Evolutionary conservation across 1,140 invertebrate genomes (phyloP).

Genomic region (Drosophila rufa): DNA sequence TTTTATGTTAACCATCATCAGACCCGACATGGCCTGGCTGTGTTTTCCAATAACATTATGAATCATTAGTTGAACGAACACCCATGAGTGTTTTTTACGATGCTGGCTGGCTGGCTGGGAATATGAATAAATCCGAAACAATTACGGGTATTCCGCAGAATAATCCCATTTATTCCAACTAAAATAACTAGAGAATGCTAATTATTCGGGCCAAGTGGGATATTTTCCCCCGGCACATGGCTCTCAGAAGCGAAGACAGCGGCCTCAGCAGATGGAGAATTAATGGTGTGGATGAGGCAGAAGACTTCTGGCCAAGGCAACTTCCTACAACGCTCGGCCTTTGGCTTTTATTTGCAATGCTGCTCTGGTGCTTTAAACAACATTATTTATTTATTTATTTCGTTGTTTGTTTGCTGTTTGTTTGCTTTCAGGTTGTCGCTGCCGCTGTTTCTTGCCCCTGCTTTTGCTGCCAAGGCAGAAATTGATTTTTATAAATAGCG

Average conservation of each 20-base stretch:
- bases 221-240: constrained; percentile 10
- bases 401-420: constrained; percentile 28
- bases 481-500: constrained; percentile 84
- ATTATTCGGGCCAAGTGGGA: not conserved
- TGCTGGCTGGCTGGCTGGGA: no score
- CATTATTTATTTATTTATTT: constrained; percentile 71
- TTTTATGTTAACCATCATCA: constrained; percentile 12
- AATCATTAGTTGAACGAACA: constrained; percentile 2
- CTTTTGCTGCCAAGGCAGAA: constrained; percentile 71
- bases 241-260: constrained; percentile 1
- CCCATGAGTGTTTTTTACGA: not conserved
- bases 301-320: constrained; percentile 16
- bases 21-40: not conserved
- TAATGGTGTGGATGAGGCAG: constrained; percentile 3
- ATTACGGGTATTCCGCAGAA: not conserved
- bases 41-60: not conserved
- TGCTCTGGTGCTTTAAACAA: constrained; percentile 42
- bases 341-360: constrained; percentile 1
- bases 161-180: not conserved
- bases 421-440: constrained; percentile 28
- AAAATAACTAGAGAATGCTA: not conserved
- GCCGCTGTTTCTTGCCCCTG: constrained; percentile 15
- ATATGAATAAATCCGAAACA: not conserved
- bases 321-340: constrained; percentile 11
- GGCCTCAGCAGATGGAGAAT: constrained; percentile 9